Evolutionary conservation across 2,797 vertebrate species (phyloP).

Genomic region (Holocentrus rufus): DNA sequence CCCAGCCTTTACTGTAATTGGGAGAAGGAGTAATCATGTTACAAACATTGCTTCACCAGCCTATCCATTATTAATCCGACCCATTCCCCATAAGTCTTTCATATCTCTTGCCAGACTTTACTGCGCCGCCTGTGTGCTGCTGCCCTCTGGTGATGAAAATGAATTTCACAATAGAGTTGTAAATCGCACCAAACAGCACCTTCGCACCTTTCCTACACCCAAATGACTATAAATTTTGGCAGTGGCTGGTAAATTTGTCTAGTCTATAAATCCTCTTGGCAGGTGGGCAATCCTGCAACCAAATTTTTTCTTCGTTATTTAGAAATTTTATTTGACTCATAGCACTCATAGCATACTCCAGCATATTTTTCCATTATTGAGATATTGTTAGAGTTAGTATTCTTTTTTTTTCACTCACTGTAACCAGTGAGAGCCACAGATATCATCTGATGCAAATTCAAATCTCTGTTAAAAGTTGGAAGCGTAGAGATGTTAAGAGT

Average conservation of each 20-base stretch:
- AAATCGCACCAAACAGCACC: neutral
- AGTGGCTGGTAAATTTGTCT: neutral
- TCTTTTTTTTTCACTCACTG: too few relatives aligned
- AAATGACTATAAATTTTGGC: neutral
- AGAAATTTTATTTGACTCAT: neutral
- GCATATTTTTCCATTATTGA: too few relatives aligned
- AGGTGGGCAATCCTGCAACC: neutral
- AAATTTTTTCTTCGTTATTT: neutral
- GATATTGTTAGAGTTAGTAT: too few relatives aligned
- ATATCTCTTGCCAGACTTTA: constrained; percentile 7
- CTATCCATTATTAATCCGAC: constrained; percentile 59
- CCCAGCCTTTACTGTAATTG: constrained; percentile 38
- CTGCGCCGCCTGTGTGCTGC: constrained; percentile 9
- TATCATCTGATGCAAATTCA: neutral
- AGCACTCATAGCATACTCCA: too few relatives aligned
- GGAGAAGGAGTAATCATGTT: constrained; percentile 41
- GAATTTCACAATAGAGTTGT: neutral
- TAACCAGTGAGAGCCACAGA: neutral
- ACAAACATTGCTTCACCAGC: constrained; percentile 42
- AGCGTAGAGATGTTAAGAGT: too few relatives aligned
- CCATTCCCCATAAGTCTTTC: constrained; percentile 19
- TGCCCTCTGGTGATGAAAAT: constrained; percentile 53
- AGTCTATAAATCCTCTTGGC: neutral
- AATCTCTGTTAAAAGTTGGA: neutral
- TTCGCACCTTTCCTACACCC: neutral